Conservation (phyloP, 2,888 invertebrate genomes). For the Unio pictorum region DNA sequence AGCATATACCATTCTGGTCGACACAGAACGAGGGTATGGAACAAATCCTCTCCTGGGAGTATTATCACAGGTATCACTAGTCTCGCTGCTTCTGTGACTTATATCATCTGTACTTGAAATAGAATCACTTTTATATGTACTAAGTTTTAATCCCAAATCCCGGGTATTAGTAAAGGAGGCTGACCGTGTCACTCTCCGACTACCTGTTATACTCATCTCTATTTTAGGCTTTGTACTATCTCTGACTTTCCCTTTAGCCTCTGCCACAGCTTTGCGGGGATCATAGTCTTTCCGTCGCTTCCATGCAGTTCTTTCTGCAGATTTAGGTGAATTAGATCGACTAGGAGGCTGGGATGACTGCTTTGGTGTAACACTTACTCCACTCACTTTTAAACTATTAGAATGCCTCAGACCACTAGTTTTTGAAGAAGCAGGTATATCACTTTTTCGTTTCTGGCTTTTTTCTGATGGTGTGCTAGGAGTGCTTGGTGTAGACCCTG, state of each 20-base stretch:
- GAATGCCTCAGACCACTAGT: constrained; percentile 24
- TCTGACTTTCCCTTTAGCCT: constrained; percentile 74
- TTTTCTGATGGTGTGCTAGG: constrained; percentile 17
- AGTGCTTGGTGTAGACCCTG: constrained; percentile 23
- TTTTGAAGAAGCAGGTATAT: constrained; percentile 23
- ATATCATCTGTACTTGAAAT: constrained; percentile 52
- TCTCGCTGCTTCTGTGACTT: constrained; percentile 41
- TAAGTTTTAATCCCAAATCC: constrained; percentile 34
- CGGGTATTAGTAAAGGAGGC: constrained; percentile 59
- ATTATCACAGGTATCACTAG: constrained; percentile 43
- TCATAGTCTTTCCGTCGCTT: constrained; percentile 95
- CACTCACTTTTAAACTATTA: constrained; percentile 57
- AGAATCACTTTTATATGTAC: constrained; percentile 41
- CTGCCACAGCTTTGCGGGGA: constrained; percentile 93
- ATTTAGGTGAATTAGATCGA: constrained; percentile 59
- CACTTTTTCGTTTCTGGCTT: constrained; percentile 31
- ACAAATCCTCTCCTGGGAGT: constrained; percentile 44
- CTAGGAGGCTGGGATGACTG: constrained; percentile 50
- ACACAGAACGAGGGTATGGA: constrained; percentile 32
- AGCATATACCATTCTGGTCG: too few species aligned
- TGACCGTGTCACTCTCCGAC: constrained; percentile 52
- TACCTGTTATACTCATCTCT: constrained; percentile 22
- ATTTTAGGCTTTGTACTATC: constrained; percentile 32
- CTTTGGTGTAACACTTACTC: constrained; percentile 44
- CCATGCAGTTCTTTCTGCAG: constrained; percentile 93